Percentiles rank a stretch among this genome's conserved stretches.
These are phyloP conservation scores for Drosophila atroscutellata DNA, from an alignment of 2,888 invertebrate genomes.

Conservation along the genomic window DNA sequence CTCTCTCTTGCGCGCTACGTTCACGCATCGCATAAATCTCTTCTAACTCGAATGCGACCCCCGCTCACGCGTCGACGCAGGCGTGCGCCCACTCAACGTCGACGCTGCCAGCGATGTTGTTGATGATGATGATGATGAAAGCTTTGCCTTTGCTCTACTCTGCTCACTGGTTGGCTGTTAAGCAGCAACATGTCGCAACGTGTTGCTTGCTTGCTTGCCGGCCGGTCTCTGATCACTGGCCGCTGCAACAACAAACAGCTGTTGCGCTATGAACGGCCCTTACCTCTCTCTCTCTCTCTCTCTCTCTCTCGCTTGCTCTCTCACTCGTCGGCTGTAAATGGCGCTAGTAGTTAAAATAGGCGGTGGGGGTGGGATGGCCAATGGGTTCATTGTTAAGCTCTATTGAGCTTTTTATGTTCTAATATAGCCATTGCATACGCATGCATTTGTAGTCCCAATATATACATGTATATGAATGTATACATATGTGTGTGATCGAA, in stretches of 20 bases:
- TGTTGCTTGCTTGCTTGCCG: constrained; percentile 33
- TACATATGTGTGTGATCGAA: not conserved
- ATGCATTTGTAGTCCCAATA: not conserved
- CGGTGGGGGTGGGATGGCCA: not conserved
- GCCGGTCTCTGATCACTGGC: constrained; percentile 21
- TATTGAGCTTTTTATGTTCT: not conserved
- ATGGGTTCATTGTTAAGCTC: not conserved
- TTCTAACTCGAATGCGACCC: constrained; percentile 44
- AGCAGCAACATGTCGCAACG: constrained; percentile 28
- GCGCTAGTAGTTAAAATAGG: not conserved
- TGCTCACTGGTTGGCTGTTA: constrained; percentile 16
- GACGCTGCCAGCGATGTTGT: constrained; percentile 10
- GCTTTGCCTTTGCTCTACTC: constrained; percentile 32
- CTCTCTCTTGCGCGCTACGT: constrained; percentile 15
- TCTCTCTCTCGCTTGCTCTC: not conserved
- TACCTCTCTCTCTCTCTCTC: not conserved
- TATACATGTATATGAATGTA: not conserved
- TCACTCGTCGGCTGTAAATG: not conserved
- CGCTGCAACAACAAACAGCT: constrained; percentile 27
- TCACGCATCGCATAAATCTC: constrained; percentile 51
- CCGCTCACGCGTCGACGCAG: constrained; percentile 32
- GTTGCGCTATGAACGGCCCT: constrained; percentile 28
- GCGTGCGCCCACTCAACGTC: constrained; percentile 50
- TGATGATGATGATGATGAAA: constrained; percentile 19
- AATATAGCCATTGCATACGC: not conserved